Conservation (phyloP, 2,797 vertebrate species). For the Setipinna tenuifilis region DNA sequence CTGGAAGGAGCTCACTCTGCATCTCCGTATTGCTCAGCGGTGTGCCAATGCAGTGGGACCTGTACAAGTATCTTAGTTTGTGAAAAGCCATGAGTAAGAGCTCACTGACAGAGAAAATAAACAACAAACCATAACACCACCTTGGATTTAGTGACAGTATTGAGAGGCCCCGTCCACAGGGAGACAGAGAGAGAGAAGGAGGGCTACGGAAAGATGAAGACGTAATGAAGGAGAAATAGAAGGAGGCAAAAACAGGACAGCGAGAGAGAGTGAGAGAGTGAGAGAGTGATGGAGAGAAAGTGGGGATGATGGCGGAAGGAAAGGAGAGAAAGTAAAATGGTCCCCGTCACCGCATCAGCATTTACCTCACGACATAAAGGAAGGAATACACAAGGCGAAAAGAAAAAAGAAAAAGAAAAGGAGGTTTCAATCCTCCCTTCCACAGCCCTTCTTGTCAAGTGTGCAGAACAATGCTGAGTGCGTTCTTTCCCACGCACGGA, state of each 20-base stretch:
- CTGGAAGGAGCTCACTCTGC: no score
- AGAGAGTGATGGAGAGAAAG: neutral
- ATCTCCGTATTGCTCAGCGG: no score
- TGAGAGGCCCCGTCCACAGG: neutral
- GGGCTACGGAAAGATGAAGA: neutral
- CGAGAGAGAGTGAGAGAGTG: neutral
- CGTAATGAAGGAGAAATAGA: neutral
- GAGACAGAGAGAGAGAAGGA: neutral
- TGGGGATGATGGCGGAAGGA: neutral
- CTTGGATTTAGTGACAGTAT: neutral
- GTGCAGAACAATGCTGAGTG: conserved; percentile 46
- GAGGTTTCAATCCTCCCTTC: neutral
- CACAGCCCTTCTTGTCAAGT: conserved; percentile 24
- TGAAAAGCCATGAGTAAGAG: no score
- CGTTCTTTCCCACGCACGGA: conserved; percentile 65
- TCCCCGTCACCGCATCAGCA: neutral
- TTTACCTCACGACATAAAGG: neutral
- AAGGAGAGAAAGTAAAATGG: neutral
- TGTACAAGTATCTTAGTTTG: no score
- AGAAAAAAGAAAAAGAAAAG: no score
- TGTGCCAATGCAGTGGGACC: no score
- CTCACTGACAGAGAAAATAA: neutral
- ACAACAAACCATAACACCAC: neutral
- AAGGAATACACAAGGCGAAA: neutral
- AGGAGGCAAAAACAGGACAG: neutral